These are phyloP conservation scores for Muscidifurax raptorellus DNA, from an alignment of 1,140 invertebrate genomes.

Conservation along the genomic window DNA sequence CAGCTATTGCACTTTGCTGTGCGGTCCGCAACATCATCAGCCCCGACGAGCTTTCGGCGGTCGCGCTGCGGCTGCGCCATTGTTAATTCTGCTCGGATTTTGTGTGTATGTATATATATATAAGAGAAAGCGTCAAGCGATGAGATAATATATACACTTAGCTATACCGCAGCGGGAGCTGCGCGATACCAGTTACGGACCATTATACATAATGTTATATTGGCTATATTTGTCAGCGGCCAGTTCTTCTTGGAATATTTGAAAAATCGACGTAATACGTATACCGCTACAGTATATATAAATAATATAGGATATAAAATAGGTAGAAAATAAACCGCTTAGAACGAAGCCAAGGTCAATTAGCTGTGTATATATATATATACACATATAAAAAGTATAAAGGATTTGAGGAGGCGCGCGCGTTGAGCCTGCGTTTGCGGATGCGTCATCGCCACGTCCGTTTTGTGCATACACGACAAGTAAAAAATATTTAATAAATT, in stretches of 20 bases:
- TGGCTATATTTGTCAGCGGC: no score
- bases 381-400: background rate
- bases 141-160: no score
- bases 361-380: no score
- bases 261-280: background rate
- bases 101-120: no score
- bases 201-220: no score
- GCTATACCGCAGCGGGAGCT: no score
- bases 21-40: constrained; percentile 4
- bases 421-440: constrained; percentile 21
- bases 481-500: constrained; percentile 47
- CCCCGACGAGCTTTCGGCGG: constrained; percentile 31
- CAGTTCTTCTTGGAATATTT: background rate
- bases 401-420: constrained; percentile 13
- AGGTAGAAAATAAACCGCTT: background rate
- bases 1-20: no score
- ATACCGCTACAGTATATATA: no score
- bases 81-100: constrained; percentile 14
- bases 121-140: background rate
- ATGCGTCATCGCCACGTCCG: constrained; percentile 43
- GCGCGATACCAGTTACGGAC: no score
- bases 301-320: constrained; percentile 33
- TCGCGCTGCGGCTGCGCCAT: constrained; percentile 24
- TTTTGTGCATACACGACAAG: constrained; percentile 40
- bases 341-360: no score